phyloP scores from a whole-genome alignment of 2,888 invertebrate genomes.

The Ceriagrion tenellum region DNA sequence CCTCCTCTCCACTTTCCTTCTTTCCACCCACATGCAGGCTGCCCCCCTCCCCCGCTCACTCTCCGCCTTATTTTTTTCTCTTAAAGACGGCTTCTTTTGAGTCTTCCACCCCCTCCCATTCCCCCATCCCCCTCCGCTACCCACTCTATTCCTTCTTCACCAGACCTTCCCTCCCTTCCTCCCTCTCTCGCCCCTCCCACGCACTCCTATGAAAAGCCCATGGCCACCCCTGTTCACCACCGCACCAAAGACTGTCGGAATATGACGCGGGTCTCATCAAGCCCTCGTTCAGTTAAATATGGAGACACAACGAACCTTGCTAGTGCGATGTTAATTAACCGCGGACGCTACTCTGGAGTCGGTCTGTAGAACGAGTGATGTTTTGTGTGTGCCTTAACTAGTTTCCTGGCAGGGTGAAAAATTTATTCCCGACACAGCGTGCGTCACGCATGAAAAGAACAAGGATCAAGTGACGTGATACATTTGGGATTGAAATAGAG shows the following conservation, averaged over 20 bases:
- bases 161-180: neutral
- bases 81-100: conserved; percentile 32
- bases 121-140: neutral
- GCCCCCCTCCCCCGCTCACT: neutral
- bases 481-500: too few species aligned
- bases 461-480: too few species aligned
- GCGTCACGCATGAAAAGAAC: too few species aligned
- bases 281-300: neutral
- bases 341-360: too few species aligned
- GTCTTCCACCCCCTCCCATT: neutral
- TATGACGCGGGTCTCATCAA: neutral
- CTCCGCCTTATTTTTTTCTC: neutral
- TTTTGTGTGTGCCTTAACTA: neutral
- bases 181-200: neutral
- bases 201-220: neutral
- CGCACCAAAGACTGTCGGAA: neutral
- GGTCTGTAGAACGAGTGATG: neutral
- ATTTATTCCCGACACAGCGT: too few species aligned
- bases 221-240: neutral
- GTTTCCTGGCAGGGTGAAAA: neutral
- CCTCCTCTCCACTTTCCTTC: neutral
- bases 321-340: neutral
- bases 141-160: neutral
- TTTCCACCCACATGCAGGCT: neutral
- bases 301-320: neutral